Evolutionary conservation across 2,888 invertebrate genomes (phyloP), one percentile per base, ranked within the genome.

Genomic region (Hemistola chrysoprasaria): DNA sequence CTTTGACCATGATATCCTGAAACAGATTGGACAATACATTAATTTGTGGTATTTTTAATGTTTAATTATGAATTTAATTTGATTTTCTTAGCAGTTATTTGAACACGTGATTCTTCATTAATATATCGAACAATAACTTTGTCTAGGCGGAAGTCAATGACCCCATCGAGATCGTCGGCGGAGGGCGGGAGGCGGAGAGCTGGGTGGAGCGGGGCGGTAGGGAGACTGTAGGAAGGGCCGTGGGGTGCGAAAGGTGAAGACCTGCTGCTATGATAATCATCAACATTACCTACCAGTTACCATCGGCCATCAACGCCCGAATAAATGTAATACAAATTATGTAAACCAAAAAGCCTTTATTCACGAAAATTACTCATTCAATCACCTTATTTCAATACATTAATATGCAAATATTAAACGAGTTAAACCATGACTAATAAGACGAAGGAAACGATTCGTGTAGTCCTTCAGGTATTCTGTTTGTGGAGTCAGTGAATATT

Each of bases 1-100:
- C 93, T 93, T 84, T 91, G 91, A 78, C 92, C 92, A 90, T 95
- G 94, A 90, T 95, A 95, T 91, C 95, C 95, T 94, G 91, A 54
- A 91, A 55, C 10, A 43, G 60, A 40, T 1, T 24, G 30, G 32
- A 35, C 26, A 26, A 35, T 11, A 22, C 24, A 35, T 29, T 22
- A 22, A 30, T 22, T 11, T 11, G 16, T 16, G 16, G 1, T 6
- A 24, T 22, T 7, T 29, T n/a, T n/a, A n/a, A n/a, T n/a, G n/a
- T n/a, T n/a, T n/a, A n/a, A n/a, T n/a, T n/a, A n/a, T n/a, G n/a
- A n/a, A n/a, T 16, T 16, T 16, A 16, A 16, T 4, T 16, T 16
- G 3, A 3, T 16, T 16, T 16, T 3, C 4, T 16, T 16, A 3
- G 16, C 2, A 16, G 4, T 4, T 3, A 16, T 16, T 16, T 3